Base-by-base conservation (phyloP, 2,888 invertebrate genomes). In the Drosophila quasianomalipes region DNA sequence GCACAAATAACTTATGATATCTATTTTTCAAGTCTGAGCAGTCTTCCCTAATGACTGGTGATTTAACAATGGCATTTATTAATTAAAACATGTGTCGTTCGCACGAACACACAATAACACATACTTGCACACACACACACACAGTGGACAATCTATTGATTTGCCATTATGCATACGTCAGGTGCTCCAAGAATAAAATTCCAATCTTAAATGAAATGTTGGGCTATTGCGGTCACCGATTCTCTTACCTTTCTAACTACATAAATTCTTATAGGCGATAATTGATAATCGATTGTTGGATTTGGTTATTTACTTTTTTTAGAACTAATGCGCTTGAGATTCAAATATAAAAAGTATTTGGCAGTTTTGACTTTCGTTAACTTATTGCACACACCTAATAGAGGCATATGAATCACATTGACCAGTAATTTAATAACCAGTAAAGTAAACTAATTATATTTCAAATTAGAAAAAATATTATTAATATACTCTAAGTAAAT, bases 41-140 rank as follows among this genome's bases (percentile, higher is more conserved):
- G 64, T 76, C 70, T 71, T 49, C 55, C 72, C 70, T 87, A 89
- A 85, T 77, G 90, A 62, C 84, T 74, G 81, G 76, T 89, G 81
- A 90, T 89, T 90, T 89, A 78, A 89, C 89, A 86, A 78, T 84
- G 87, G 89, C 81, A 87, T 89, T 90, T 87, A 87, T 87, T 87
- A 87, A 87, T 90, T 87, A 86, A 90, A 90, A 86, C 87, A 85
- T 88, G 81, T 85, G 90, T 88, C 81, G 72, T 74, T 81, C 72
- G 73, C 83, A 84, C 79, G 70, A 68, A 70, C 70, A 62, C 68
- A 80, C 58, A 39, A 35, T 57, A 22, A 28, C 31, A 57, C 59
- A 53, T 59, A 67, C 73, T 41, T 22, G 22, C 47, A 49, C 49
- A 39, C 59, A 33, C 41, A 67, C 54, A 31, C 31, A n/a, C 26